phyloP scores from a whole-genome alignment of 2,888 invertebrate genomes.

The Acleris emargana region DNA sequence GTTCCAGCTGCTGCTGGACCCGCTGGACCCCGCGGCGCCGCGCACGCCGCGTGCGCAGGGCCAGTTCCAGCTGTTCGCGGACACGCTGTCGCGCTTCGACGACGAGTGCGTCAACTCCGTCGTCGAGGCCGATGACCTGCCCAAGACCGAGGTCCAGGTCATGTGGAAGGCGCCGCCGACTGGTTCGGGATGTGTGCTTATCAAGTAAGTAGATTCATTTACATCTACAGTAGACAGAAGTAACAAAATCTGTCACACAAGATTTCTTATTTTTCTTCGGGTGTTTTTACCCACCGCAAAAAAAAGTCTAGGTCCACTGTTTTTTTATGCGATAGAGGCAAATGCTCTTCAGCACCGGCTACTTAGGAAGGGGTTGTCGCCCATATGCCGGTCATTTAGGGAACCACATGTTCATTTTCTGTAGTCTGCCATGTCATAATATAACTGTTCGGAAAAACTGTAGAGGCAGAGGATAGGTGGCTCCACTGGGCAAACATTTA shows the following conservation, averaged over 20 bases:
- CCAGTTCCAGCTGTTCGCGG: constrained; percentile 81
- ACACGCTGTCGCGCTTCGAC: constrained; percentile 87
- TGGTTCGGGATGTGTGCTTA: constrained; percentile 93
- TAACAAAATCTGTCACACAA: not conserved
- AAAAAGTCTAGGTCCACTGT: too few relatives aligned
- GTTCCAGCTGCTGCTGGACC: constrained; percentile 90
- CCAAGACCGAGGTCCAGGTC: constrained; percentile 93
- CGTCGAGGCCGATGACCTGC: constrained; percentile 89
- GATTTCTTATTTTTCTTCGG: too few relatives aligned
- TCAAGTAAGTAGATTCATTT: constrained; percentile 85
- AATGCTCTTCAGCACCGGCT: too few relatives aligned
- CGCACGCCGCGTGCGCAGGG: constrained; percentile 64
- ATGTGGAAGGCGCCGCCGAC: constrained; percentile 95
- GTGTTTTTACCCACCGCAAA: too few relatives aligned
- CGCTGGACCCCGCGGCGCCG: constrained; percentile 75
- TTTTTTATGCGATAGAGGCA: too few relatives aligned
- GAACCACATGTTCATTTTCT: too few relatives aligned
- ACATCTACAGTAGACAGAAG: not conserved
- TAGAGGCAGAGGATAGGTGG: too few relatives aligned
- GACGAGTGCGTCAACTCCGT: constrained; percentile 94
- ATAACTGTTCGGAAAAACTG: too few relatives aligned
- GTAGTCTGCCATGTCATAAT: too few relatives aligned
- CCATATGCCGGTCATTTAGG: too few relatives aligned
- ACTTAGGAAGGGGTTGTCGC: too few relatives aligned
- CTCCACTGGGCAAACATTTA: too few relatives aligned